Evolutionary conservation across 1,140 invertebrate species (phyloP).

Genomic region (Zaprionus taronus): DNA sequence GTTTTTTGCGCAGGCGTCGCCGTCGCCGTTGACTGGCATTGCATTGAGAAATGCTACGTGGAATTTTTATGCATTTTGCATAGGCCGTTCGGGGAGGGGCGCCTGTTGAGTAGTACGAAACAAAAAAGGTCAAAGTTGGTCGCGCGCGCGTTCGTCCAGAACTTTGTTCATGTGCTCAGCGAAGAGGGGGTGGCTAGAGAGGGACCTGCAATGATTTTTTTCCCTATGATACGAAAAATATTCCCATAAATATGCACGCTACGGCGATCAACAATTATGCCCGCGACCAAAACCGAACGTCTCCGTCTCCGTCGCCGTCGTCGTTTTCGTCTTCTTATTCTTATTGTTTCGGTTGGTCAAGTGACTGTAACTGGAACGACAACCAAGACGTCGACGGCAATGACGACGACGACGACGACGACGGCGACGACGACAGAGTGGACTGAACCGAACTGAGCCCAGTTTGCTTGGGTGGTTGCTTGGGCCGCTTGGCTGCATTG

Average conservation of each 20-base stretch:
- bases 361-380: slow-evolving; percentile 83
- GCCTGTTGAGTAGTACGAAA: not conserved
- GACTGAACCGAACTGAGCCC: slow-evolving; percentile 12
- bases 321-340: slow-evolving; percentile 62
- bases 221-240: slow-evolving; percentile 56
- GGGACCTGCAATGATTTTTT: slow-evolving; percentile 66
- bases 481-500: slow-evolving; percentile 63
- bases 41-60: slow-evolving; percentile 71
- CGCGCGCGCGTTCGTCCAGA: slow-evolving; percentile 79
- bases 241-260: slow-evolving; percentile 82
- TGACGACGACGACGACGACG: slow-evolving; percentile 42
- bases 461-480: slow-evolving; percentile 25
- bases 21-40: slow-evolving; percentile 44
- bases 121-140: slow-evolving; percentile 78
- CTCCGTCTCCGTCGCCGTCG: slow-evolving; percentile 21
- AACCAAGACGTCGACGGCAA: slow-evolving; percentile 46
- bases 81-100: slow-evolving; percentile 34
- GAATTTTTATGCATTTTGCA: slow-evolving; percentile 77
- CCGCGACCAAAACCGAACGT: slow-evolving; percentile 63
- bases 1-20: slow-evolving; percentile 74
- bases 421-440: slow-evolving; percentile 37
- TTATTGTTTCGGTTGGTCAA: slow-evolving; percentile 84
- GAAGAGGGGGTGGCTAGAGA: slow-evolving; percentile 23
- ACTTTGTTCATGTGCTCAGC: slow-evolving; percentile 36
- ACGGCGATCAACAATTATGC: slow-evolving; percentile 79